phyloP scores from a whole-genome alignment of 2,113 vertebrate genomes.

The Hepsetus odoe region DNA sequence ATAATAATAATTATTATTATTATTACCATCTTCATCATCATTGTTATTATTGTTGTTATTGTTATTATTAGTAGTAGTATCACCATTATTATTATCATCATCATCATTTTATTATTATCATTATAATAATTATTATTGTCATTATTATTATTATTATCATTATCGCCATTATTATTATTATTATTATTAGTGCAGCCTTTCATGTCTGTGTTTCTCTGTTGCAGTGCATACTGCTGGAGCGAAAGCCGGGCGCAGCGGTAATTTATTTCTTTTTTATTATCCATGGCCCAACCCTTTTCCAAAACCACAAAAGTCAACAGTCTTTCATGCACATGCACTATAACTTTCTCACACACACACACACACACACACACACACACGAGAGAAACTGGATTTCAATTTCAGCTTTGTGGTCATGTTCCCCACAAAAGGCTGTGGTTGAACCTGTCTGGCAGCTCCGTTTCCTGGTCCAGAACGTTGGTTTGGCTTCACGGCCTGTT shows the following conservation, averaged over 20 bases:
- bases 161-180: not conserved
- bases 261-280: not conserved
- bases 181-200: not conserved
- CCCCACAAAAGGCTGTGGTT: too few relatives aligned
- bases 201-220: not conserved
- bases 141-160: too few relatives aligned
- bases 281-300: not conserved
- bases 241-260: constrained; percentile 9
- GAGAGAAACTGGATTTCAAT: not conserved
- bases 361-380: not conserved
- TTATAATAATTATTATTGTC: too few relatives aligned
- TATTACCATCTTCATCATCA: too few relatives aligned
- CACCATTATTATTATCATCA: too few relatives aligned
- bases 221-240: constrained; percentile 32
- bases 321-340: not conserved
- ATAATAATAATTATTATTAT: too few relatives aligned
- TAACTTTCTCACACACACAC: not conserved
- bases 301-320: not conserved
- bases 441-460: not conserved
- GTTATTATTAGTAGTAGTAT: too few relatives aligned
- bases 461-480: not conserved
- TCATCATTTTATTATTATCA: too few relatives aligned
- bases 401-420: not conserved
- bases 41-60: too few relatives aligned
- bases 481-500: not conserved